Base-by-base conservation (phyloP, 2,113 vertebrate genomes). In the Cololabis saira region DNA sequence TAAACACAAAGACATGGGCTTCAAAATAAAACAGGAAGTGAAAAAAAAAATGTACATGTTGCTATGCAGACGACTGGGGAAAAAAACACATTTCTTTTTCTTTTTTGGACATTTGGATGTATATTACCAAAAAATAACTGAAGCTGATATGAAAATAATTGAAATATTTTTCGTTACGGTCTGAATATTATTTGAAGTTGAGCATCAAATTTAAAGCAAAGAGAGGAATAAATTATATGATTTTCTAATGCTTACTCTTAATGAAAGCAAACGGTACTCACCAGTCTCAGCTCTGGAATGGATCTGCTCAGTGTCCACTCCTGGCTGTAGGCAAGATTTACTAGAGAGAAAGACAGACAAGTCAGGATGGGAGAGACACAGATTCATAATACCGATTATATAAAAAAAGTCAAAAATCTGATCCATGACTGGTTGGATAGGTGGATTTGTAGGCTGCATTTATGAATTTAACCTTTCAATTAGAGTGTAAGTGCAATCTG, bases 231-330 rank as follows among this genome's bases (percentile, higher is more conserved):
- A 37, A 37, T 37, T 37, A 17, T 16, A 10, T 2, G 1, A 18
- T 18, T 48, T 17, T 18, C 45, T 47, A 7, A 47, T 47, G 5
- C 1, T 17, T 6, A 16, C 17, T 8, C n/a, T 18, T 11, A 45
- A n/a, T 50, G 47, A 18, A 13, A 7, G 11, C 42, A 1, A 9
- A 9, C 1, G 5, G 9, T n/a, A 54, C 96, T 90, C 92, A 98
- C 97, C 95, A 99, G 80, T 74, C 95, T 93, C 45, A 99, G 94
- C 91, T 98, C 97, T 0, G 96, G 95, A 85, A 98, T 72, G 13
- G 95, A 90, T 82, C 95, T 94, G 73, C 92, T 93, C 75, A 99
- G 84, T 3, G 94, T 96, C 97, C 97, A 99, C 91, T 99, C 97
- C 87, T 98, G 97, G 86, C 96, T 99, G 91, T 96, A 97, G 80